Evolutionary conservation across 2,888 invertebrate genomes (phyloP), one percentile per base, ranked within the genome.

Genomic region (Candidula unifasciata): DNA sequence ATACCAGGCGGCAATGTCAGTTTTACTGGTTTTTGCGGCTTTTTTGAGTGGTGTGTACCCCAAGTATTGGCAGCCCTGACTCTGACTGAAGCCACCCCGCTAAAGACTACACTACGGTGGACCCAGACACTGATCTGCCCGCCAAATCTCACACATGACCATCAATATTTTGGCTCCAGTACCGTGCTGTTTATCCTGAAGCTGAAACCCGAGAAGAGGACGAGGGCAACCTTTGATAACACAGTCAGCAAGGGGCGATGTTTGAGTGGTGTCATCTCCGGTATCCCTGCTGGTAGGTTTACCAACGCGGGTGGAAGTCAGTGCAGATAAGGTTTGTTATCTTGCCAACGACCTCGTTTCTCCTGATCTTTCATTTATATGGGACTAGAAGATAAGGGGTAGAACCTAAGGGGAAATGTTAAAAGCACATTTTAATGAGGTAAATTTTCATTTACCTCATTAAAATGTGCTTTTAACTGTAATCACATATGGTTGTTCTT

Each of bases 101-200:
- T 44, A 44, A 44, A 44, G 10, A 44, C 44, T 44, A 44, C 10
- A 6, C 44, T 71, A 71, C 24, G 24, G 24, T 37, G 21, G 54
- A 27, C n/a, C 54, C 54, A 21, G 54, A 27, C 18, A 18, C 6
- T 5, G 33, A 30, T 27, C 54, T 54, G n/a, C n/a, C 54, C n/a
- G 30, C 54, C 27, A 16, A 54, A 76, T 76, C 74, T 76, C 54
- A 54, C 30, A 27, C 74, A 27, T 54, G 52, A 24, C 64, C 68
- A 54, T 68, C 80, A 80, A 68, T 80, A 80, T 80, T 68, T 80
- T 80, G 80, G 80, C 80, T 80, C 52, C 80, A 30, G 44, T 18
- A 2, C 30, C 35, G n/a, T 21, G 10, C 80, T 80, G 80, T 80
- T 80, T 80, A 80, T 52, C 80, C 80, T 10, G 27, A 24, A 44